phyloP scores from a whole-genome alignment of 2,113 vertebrate species.

The Neogale vison region DNA sequence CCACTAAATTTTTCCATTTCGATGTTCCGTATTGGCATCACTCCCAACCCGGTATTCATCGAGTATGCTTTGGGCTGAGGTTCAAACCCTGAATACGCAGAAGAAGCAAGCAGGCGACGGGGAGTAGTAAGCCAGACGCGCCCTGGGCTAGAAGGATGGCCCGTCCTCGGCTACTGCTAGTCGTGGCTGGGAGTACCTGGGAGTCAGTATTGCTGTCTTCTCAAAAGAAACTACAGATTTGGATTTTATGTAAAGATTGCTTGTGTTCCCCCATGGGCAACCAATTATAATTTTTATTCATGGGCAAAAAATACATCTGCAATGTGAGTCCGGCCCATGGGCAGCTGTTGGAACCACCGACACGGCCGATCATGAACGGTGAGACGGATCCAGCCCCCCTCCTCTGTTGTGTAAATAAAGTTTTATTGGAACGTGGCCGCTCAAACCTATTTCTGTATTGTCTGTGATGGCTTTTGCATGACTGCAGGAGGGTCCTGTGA shows the following conservation, averaged over 20 bases:
- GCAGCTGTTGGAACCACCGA: neutral
- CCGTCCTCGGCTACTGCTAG: accelerated
- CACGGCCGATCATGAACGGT: too few relatives aligned
- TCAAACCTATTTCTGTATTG: neutral
- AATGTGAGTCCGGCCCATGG: accelerated
- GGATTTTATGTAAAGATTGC: neutral
- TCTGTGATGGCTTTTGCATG: neutral
- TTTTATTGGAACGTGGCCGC: neutral
- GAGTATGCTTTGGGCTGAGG: accelerated
- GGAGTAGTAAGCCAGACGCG: accelerated
- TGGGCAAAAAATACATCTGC: neutral
- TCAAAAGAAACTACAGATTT: neutral
- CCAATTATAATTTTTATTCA: neutral
- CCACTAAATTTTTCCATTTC: accelerated
- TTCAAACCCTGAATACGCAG: neutral
- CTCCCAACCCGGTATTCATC: neutral
- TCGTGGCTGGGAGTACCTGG: accelerated
- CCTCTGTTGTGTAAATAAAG: neutral
- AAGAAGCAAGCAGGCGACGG: too few relatives aligned
- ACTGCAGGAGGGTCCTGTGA: neutral
- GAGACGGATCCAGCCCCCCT: neutral
- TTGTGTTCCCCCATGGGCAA: neutral
- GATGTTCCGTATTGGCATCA: accelerated
- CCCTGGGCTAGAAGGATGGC: neutral
- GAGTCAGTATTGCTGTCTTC: neutral